These are phyloP conservation scores for Tauraco hartlaubi DNA, from an alignment of 2,797 vertebrate genomes.

Conservation along the genomic window DNA sequence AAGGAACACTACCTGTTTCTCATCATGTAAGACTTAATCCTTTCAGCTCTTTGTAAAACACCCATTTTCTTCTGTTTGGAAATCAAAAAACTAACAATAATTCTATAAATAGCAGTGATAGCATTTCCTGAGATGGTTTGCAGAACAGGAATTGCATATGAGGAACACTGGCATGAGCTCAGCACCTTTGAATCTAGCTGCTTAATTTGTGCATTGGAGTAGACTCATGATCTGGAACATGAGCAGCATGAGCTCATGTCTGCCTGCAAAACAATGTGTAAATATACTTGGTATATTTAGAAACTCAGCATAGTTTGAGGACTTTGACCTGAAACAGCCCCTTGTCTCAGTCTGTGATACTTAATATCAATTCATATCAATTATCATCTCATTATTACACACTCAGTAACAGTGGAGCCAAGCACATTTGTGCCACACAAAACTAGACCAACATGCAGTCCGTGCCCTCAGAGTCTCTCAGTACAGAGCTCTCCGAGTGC, in stretches of 20 bases:
- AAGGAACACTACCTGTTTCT: not conserved
- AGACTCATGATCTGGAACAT: not conserved
- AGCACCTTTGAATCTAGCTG: not conserved
- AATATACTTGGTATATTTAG: not conserved
- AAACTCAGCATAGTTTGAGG: not conserved
- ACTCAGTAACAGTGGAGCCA: not conserved
- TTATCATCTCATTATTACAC: not conserved
- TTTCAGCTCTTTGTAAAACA: not conserved
- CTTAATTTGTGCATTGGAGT: not conserved
- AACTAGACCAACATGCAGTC: fast-evolving
- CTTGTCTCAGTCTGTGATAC: not conserved
- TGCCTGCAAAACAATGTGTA: not conserved
- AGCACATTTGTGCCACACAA: not conserved
- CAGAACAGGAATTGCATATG: not conserved
- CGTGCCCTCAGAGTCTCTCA: not conserved
- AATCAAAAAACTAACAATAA: fast-evolving
- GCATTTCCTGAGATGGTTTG: not conserved
- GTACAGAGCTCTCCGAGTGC: not conserved
- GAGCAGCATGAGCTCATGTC: not conserved
- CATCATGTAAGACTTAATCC: not conserved
- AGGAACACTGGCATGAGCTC: not conserved
- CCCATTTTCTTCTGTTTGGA: not conserved
- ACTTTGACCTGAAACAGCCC: not conserved
- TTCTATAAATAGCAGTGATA: not conserved
- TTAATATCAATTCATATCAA: not conserved